Evolutionary conservation across 2,888 invertebrate species (phyloP).

Genomic region (Drosophila atripex): DNA sequence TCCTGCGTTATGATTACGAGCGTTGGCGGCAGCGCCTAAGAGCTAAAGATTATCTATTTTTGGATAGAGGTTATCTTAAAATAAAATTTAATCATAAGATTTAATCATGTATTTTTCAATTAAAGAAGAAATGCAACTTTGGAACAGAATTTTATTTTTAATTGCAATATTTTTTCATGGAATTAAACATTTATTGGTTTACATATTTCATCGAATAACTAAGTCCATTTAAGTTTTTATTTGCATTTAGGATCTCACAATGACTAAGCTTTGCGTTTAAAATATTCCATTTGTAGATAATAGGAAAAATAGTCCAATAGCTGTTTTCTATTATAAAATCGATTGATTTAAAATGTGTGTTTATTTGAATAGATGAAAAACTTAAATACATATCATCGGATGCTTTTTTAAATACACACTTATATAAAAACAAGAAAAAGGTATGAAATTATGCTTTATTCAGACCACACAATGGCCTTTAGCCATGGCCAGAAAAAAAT

Average conservation of each 20-base stretch:
- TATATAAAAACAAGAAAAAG: slow-evolving; percentile 24
- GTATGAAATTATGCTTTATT: slow-evolving; percentile 46
- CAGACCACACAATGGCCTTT: slow-evolving; percentile 44
- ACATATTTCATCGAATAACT: background rate
- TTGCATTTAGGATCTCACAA: background rate
- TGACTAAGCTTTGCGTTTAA: background rate
- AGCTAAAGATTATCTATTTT: slow-evolving; percentile 13
- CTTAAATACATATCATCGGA: slow-evolving; percentile 15
- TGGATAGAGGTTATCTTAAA: background rate
- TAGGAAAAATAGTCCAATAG: background rate
- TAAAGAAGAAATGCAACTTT: too few species aligned
- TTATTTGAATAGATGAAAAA: background rate
- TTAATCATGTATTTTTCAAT: too few species aligned
- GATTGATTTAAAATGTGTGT: too few species aligned
- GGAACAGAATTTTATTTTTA: too few species aligned
- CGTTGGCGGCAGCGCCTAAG: slow-evolving; percentile 36
- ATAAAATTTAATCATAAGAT: background rate
- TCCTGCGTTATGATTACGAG: slow-evolving; percentile 71
- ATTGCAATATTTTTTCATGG: background rate
- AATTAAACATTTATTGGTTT: background rate
- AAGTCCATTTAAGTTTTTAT: background rate
- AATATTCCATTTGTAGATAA: background rate
- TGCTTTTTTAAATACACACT: slow-evolving; percentile 7
- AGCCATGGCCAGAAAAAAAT: slow-evolving; percentile 25
- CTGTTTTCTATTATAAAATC: background rate